Percentiles rank a stretch among this genome's conserved stretches.
Evolutionary conservation across 2,113 vertebrate genomes (phyloP).

Genomic region (Ifrita kowaldi): DNA sequence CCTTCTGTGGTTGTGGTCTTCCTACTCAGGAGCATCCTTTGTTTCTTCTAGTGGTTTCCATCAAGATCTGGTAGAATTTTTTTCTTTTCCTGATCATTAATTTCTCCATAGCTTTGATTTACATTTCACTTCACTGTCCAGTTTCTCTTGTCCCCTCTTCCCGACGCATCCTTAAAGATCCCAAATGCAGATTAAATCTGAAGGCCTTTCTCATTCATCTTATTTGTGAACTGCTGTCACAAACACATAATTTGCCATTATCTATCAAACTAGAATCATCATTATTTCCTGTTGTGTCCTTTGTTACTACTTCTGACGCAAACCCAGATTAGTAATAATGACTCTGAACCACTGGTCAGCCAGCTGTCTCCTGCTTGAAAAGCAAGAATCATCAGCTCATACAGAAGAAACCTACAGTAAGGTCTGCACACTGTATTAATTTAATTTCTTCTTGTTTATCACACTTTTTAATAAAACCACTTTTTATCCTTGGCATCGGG

Average conservation of each 20-base stretch:
- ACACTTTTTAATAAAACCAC: neutral
- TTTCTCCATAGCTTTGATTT: neutral
- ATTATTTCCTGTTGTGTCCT: neutral
- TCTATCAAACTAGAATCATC: neutral
- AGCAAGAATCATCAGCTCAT: neutral
- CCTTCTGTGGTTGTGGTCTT: neutral
- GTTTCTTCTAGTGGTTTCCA: neutral
- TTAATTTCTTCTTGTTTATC: neutral
- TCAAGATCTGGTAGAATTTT: neutral
- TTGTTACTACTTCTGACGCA: neutral
- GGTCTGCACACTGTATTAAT: neutral
- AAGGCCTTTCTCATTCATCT: neutral
- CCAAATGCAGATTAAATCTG: neutral
- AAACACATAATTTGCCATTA: neutral
- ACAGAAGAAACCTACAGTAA: neutral
- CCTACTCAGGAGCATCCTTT: neutral
- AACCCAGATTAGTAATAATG: neutral
- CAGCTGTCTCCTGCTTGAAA: neutral
- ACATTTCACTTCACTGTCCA: neutral
- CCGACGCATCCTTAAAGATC: neutral
- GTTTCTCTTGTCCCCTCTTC: neutral
- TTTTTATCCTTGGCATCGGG: neutral
- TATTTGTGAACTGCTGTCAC: neutral
- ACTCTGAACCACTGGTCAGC: neutral
- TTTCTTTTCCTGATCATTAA: neutral